Evolutionary conservation across 2,888 invertebrate species (phyloP).

Genomic region (Cordilura impudica): DNA sequence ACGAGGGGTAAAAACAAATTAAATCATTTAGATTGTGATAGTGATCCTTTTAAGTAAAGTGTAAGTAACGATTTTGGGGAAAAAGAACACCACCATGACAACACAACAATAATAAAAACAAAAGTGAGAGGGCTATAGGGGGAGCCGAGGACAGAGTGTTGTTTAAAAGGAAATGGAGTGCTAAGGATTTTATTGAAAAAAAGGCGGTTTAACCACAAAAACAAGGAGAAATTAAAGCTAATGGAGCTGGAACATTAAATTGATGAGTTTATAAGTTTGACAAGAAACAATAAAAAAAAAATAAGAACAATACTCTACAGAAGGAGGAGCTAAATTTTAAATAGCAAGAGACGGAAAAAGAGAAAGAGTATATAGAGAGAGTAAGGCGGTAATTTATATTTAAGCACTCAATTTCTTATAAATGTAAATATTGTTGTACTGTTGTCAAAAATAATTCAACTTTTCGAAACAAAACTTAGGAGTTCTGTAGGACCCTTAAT

Average conservation of each 20-base stretch:
- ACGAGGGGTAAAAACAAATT: slow-evolving; percentile 77
- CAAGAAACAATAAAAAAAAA: slow-evolving; percentile 23
- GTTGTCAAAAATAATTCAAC: no score
- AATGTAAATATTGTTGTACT: no score
- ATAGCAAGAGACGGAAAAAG: neutral
- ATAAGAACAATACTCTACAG: slow-evolving; percentile 25
- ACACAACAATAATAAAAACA: slow-evolving; percentile 30
- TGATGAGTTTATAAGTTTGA: slow-evolving; percentile 51
- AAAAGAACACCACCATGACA: slow-evolving; percentile 41
- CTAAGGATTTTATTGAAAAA: slow-evolving; percentile 55
- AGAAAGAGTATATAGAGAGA: neutral
- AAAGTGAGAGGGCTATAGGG: slow-evolving; percentile 5
- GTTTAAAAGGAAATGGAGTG: slow-evolving; percentile 58
- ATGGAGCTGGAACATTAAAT: slow-evolving; percentile 63
- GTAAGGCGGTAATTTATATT: neutral
- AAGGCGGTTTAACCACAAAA: slow-evolving; percentile 57
- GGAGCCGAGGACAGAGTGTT: slow-evolving; percentile 8
- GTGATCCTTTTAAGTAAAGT: slow-evolving; percentile 74
- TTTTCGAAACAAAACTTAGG: no score
- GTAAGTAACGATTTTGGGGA: slow-evolving; percentile 64
- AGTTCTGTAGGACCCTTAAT: no score
- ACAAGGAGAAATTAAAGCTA: slow-evolving; percentile 55
- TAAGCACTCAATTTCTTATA: neutral
- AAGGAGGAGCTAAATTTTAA: slow-evolving; percentile 48
- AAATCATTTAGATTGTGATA: slow-evolving; percentile 77